phyloP scores from a whole-genome alignment of 2,888 invertebrate genomes.

The Rhingia rostrata region DNA sequence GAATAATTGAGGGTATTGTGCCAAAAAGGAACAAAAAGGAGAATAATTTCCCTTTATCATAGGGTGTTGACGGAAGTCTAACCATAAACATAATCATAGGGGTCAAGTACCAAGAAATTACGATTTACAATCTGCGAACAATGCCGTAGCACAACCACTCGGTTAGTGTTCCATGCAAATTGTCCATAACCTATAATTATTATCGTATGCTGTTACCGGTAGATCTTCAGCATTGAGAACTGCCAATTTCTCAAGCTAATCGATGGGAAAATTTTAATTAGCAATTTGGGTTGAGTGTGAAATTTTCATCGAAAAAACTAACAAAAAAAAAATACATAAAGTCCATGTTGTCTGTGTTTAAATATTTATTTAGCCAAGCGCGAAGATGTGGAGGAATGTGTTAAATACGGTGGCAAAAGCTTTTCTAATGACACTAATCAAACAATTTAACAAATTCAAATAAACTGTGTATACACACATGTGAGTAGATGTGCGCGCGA shows the following conservation, averaged over 20 bases:
- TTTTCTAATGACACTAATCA: constrained; percentile 81
- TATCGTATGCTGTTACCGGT: constrained; percentile 32
- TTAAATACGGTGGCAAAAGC: constrained; percentile 75
- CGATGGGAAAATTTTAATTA: constrained; percentile 80
- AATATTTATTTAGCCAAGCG: constrained; percentile 21
- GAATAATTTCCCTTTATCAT: constrained; percentile 29
- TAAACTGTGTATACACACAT: constrained; percentile 62
- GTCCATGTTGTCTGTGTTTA: neutral
- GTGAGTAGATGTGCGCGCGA: constrained; percentile 48
- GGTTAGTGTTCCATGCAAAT: constrained; percentile 48
- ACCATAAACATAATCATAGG: constrained; percentile 76
- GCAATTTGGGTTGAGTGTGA: constrained; percentile 75
- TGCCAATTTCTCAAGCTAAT: constrained; percentile 57
- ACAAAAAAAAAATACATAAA: constrained; percentile 14
- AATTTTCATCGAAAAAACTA: constrained; percentile 51
- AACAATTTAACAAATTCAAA: constrained; percentile 77
- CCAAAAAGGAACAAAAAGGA: constrained; percentile 4
- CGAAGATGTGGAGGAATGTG: constrained; percentile 16
- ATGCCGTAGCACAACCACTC: constrained; percentile 48
- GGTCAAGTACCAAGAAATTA: constrained; percentile 75
- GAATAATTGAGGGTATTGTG: constrained; percentile 71
- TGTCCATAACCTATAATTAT: constrained; percentile 68
- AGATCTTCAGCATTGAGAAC: neutral
- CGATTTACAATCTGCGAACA: constrained; percentile 72
- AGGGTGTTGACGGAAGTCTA: constrained; percentile 74